phyloP scores from a whole-genome alignment of 2,113 vertebrate genomes.

The Syrmaticus mikado region DNA sequence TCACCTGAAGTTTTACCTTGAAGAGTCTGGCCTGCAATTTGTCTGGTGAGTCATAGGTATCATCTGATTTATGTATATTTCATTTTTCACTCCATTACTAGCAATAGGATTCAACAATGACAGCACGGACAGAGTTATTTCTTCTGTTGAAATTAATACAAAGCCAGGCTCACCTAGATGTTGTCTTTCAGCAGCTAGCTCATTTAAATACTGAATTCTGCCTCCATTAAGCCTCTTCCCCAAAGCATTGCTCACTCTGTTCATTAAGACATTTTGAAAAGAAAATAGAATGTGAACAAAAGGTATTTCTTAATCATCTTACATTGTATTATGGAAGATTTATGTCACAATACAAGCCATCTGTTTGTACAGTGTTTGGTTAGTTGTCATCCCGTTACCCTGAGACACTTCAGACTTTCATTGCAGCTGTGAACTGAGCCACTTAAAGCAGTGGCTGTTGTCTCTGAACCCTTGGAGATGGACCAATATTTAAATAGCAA shows the following conservation, averaged over 20 bases:
- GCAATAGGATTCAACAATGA: constrained; percentile 21
- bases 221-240: background rate
- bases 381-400: background rate
- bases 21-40: constrained; percentile 39
- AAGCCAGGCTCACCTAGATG: background rate
- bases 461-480: background rate
- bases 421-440: background rate
- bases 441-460: background rate
- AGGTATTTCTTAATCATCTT: background rate
- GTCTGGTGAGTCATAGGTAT: constrained; percentile 64
- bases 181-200: background rate
- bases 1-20: constrained; percentile 52
- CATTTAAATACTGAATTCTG: constrained; percentile 1
- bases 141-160: constrained; percentile 1
- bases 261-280: background rate
- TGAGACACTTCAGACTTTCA: background rate
- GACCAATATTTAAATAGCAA: background rate
- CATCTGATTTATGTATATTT: constrained; percentile 47
- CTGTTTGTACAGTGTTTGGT: background rate
- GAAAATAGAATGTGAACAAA: background rate
- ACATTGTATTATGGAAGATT: background rate
- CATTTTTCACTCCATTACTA: constrained; percentile 11
- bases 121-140: background rate
- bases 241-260: background rate
- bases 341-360: background rate